Base-by-base conservation (phyloP, 2,888 invertebrate genomes). In the Serripes groenlandicus region DNA sequence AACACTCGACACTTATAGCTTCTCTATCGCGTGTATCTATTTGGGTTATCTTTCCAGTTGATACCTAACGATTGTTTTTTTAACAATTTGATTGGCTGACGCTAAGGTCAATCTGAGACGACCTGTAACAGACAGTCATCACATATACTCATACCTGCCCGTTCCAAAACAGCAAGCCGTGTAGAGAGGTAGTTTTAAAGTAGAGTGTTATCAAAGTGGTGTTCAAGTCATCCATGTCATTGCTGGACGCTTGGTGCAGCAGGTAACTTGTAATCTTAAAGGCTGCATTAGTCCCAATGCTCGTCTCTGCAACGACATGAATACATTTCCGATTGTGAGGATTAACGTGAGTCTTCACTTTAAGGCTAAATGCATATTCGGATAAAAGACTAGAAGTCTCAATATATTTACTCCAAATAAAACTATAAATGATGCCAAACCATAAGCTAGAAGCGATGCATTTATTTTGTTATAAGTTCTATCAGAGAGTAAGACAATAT, bases 91-190 rank as follows among this genome's bases (percentile, higher is more conserved):
- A n/a, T n/a, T n/a, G n/a, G n/a, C n/a, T n/a, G n/a, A n/a, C n/a
- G n/a, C n/a, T n/a, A n/a, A n/a, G n/a, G n/a, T n/a, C n/a, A n/a
- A n/a, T n/a, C n/a, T n/a, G n/a, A n/a, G n/a, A n/a, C n/a, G n/a
- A n/a, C n/a, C n/a, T n/a, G n/a, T n/a, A n/a, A n/a, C n/a, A n/a
- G n/a, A n/a, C n/a, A n/a, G n/a, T n/a, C n/a, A n/a, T n/a, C n/a
- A n/a, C n/a, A n/a, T n/a, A 23, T 37, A 37, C 23, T 2, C 23
- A 30, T 70, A 83, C 83, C 80, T 84, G 75, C 3, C 83, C 80
- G 62, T 80, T 77, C 83, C 83, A 84, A 7, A 84, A 26, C 1
- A 84, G 28, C 34, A 84, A 26, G 0, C 80, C 80, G 32, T 77
- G 26, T 23, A 78, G 26, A 3, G 60, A 34, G 1, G 60, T 28